Evolutionary conservation across 1,140 invertebrate genomes (phyloP), one percentile per base, ranked within the genome.

Genomic region (Vanessa atalanta): DNA sequence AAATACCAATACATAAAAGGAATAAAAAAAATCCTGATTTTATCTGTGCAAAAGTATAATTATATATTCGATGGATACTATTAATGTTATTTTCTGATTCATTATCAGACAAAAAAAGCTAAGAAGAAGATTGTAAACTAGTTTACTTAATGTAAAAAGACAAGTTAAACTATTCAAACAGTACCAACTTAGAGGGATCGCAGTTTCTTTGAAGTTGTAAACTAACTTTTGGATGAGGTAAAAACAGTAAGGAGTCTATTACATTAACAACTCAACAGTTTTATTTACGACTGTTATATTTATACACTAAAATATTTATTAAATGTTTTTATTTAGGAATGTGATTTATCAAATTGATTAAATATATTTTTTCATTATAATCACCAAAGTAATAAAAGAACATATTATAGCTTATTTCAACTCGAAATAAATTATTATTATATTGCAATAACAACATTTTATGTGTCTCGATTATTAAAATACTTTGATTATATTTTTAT

Each of bases 211-310:
- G 57, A 61, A 61, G 57, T 61, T 61, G 8, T 37, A 61, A 61
- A 61, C 26, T 61, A 61, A 61, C 57, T 61, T 61, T 61, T 7
- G 57, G 57, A 26, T 60, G 57, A 61, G 57, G 57, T 61, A 57
- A 61, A 61, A 61, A 31, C 57, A 31, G 57, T 37, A n/a, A 61
- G 23, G 31, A 37, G 12, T 31, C 26, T 61, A 61, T 61, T 61
- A 61, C 12, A 61, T 61, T 61, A 61, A 61, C 57, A 16, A 61
- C 13, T 61, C 14, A 14, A 61, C 16, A 61, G 57, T 61, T 57
- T 57, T 23, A 57, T 23, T 23, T 57, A 57, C 16, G 23, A 1
- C 23, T 57, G 20, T n/a, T 16, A 23, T 23, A 2, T 57, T 23
- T 23, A 57, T 13, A 12, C 26, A 43, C 37, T 9, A 9, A 43